These are phyloP conservation scores for Vandiemenella viatica DNA, from an alignment of 2,888 invertebrate species.

Conservation along the genomic window DNA sequence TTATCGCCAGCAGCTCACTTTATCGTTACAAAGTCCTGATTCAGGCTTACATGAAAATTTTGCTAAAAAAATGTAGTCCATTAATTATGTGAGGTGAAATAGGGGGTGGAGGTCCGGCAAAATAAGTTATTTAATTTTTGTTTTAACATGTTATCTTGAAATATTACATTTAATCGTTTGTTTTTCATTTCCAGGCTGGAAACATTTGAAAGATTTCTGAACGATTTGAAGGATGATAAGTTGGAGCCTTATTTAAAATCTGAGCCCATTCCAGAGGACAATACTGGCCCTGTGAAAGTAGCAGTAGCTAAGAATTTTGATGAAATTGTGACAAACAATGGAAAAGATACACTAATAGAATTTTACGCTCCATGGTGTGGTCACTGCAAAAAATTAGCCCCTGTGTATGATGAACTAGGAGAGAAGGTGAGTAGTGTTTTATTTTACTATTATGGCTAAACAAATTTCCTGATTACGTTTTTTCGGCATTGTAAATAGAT, in stretches of 20 bases:
- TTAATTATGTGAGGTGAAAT: no score
- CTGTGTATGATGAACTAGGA: constrained; percentile 86
- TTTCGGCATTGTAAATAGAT: no score
- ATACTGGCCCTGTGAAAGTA: constrained; percentile 68
- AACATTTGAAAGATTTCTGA: constrained; percentile 67
- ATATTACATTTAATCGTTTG: background rate
- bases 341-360: constrained; percentile 86
- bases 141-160: background rate
- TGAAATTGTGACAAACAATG: constrained; percentile 78
- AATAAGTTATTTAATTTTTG: background rate
- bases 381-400: constrained; percentile 92
- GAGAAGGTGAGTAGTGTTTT: constrained; percentile 42
- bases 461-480: no score
- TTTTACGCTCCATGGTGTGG: constrained; percentile 99
- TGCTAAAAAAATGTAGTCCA: no score
- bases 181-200: constrained; percentile 48
- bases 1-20: no score
- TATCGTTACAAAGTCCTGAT: no score
- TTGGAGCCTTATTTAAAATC: constrained; percentile 90
- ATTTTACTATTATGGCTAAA: background rate
- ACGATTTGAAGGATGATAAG: constrained; percentile 63
- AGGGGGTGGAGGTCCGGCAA: no score
- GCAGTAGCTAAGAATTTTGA: constrained; percentile 97
- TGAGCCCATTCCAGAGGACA: constrained; percentile 74
- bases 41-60: no score